phyloP scores from a whole-genome alignment of 2,888 invertebrate species.

The Drosophila conformis region DNA sequence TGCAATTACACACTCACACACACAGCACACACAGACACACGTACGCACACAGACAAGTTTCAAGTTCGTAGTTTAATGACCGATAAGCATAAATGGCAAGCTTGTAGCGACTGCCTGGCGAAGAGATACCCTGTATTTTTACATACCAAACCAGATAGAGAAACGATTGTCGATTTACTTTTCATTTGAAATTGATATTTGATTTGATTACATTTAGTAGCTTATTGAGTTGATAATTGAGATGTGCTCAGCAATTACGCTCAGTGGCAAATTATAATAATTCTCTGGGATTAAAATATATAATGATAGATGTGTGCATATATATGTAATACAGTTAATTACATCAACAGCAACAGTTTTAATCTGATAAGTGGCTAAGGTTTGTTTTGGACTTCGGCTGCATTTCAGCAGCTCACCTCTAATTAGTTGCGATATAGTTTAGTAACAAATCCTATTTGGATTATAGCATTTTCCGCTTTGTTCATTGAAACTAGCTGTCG shows the following conservation, averaged over 20 bases:
- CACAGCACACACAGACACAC: not conserved
- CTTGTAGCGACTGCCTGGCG: not conserved
- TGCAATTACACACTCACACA: slow-evolving; percentile 1
- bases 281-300: not conserved
- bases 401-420: slow-evolving; percentile 6
- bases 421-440: slow-evolving; percentile 23
- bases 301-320: not conserved
- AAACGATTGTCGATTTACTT: not conserved
- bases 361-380: not conserved
- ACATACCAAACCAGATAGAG: not conserved
- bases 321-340: not conserved
- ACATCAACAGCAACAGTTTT: not conserved
- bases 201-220: too few species aligned
- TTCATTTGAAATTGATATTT: not conserved
- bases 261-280: not conserved
- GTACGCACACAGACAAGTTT: slow-evolving; percentile 29
- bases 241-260: not conserved
- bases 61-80: slow-evolving; percentile 80
- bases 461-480: slow-evolving; percentile 10
- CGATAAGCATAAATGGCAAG: slow-evolving; percentile 58
- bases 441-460: slow-evolving; percentile 39
- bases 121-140: not conserved
- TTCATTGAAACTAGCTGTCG: slow-evolving; percentile 11
- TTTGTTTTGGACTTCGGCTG: slow-evolving; percentile 30
- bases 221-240: not conserved